Conservation (phyloP, 2,113 vertebrate genomes). For the Ammodramus savannarum region DNA sequence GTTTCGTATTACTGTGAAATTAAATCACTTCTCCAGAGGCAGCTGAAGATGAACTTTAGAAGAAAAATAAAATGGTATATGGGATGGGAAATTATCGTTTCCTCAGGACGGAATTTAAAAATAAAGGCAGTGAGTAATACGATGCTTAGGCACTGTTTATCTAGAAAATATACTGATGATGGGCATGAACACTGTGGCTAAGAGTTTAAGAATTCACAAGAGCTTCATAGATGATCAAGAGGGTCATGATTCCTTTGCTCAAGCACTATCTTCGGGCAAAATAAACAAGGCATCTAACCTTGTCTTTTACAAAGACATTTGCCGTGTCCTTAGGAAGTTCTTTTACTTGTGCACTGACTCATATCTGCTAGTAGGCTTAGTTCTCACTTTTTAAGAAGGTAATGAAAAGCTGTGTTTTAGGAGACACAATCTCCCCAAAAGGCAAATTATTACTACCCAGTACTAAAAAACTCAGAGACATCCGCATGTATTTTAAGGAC, state of each 20-base stretch:
- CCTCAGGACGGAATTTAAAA: background rate
- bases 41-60: background rate
- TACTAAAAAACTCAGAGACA: background rate
- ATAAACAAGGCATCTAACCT: background rate
- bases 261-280: background rate
- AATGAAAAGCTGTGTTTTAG: background rate
- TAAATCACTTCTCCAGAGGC: background rate
- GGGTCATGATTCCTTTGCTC: background rate
- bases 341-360: background rate
- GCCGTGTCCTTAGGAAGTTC: background rate
- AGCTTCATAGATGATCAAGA: background rate
- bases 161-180: background rate
- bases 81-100: background rate
- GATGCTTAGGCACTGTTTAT: background rate
- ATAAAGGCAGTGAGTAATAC: background rate
- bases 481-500: background rate
- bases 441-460: background rate
- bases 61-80: background rate
- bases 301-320: background rate
- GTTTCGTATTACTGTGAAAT: background rate
- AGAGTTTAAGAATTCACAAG: background rate
- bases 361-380: background rate
- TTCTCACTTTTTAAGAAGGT: background rate
- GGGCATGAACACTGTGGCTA: fast-evolving
- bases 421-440: background rate